phyloP scores from a whole-genome alignment of 2,888 invertebrate species.

The Lapara coniferarum region DNA sequence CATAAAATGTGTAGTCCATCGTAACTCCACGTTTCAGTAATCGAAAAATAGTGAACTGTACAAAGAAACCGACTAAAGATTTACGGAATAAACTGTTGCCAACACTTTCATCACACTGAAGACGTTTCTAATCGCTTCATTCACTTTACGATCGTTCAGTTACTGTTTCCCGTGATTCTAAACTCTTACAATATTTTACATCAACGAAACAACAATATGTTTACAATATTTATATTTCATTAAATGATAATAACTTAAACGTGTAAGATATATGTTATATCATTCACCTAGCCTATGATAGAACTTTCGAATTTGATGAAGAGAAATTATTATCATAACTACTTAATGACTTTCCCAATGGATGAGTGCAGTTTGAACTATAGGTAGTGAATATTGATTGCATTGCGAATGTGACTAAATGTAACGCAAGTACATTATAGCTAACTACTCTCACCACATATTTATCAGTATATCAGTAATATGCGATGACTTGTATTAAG shows the following conservation, averaged over 20 bases:
- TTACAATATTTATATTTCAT: slow-evolving; percentile 49
- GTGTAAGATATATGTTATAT: slow-evolving; percentile 71
- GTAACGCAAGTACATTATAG: slow-evolving; percentile 74
- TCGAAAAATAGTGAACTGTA: background rate
- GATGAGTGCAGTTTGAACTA: slow-evolving; percentile 79
- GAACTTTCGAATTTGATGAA: slow-evolving; percentile 82
- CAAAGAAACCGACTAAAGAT: background rate
- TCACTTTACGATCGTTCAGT: slow-evolving; percentile 36
- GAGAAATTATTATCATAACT: slow-evolving; percentile 82
- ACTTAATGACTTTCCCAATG: slow-evolving; percentile 77
- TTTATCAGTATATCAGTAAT: slow-evolving; percentile 55
- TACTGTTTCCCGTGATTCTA: slow-evolving; percentile 44
- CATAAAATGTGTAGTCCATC: background rate
- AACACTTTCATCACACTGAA: background rate
- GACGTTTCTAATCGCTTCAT: background rate
- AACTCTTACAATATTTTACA: slow-evolving; percentile 37
- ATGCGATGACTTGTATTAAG: slow-evolving; percentile 38
- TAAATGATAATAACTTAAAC: slow-evolving; percentile 60
- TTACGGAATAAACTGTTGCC: too few species aligned
- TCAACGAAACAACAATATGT: slow-evolving; percentile 41
- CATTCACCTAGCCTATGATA: slow-evolving; percentile 83
- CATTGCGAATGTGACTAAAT: slow-evolving; percentile 72
- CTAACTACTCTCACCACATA: slow-evolving; percentile 77
- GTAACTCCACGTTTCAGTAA: background rate
- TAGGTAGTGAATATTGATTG: slow-evolving; percentile 72